phyloP scores from a whole-genome alignment of 2,797 vertebrate species.

The Pseudomugil gertrudae region DNA sequence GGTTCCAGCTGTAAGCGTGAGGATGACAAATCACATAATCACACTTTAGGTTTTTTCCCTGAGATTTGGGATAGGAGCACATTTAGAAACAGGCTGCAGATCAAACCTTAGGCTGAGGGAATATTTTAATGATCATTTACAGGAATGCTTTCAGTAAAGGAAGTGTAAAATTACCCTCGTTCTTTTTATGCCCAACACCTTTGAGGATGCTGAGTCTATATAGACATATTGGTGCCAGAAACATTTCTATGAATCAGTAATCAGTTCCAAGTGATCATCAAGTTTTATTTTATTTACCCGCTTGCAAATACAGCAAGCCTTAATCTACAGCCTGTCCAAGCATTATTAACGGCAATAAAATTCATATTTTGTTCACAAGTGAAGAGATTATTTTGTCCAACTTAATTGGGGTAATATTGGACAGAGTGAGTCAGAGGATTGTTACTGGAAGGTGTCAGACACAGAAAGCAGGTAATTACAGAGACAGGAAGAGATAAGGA shows the following conservation, averaged over 20 bases:
- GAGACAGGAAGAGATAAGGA: slow-evolving; percentile 79
- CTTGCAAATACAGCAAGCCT: slow-evolving; percentile 10
- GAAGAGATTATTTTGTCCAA: slow-evolving; percentile 72
- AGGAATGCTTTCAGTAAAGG: slow-evolving; percentile 34
- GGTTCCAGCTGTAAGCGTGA: slow-evolving; percentile 49
- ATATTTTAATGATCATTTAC: slow-evolving; percentile 71
- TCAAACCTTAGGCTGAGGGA: slow-evolving; percentile 54
- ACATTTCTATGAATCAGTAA: slow-evolving; percentile 30
- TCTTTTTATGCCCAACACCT: slow-evolving; percentile 37
- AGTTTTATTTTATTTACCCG: slow-evolving; percentile 45
- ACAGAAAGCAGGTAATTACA: slow-evolving; percentile 84
- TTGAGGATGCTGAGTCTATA: slow-evolving; percentile 26
- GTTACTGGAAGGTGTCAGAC: slow-evolving; percentile 79
- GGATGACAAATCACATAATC: slow-evolving; percentile 67
- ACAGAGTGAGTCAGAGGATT: slow-evolving; percentile 73
- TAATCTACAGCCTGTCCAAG: slow-evolving; percentile 43
- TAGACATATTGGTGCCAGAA: slow-evolving; percentile 38
- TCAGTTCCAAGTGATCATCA: slow-evolving; percentile 26
- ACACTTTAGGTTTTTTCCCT: slow-evolving; percentile 47
- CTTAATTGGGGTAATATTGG: slow-evolving; percentile 80
- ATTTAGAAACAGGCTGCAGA: slow-evolving; percentile 63
- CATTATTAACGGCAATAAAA: slow-evolving; percentile 58
- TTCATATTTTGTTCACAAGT: slow-evolving; percentile 56
- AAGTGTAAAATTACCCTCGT: slow-evolving; percentile 41
- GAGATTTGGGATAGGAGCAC: slow-evolving; percentile 62